Conservation (phyloP, 2,888 invertebrate species). For the Tholera decimalis region DNA sequence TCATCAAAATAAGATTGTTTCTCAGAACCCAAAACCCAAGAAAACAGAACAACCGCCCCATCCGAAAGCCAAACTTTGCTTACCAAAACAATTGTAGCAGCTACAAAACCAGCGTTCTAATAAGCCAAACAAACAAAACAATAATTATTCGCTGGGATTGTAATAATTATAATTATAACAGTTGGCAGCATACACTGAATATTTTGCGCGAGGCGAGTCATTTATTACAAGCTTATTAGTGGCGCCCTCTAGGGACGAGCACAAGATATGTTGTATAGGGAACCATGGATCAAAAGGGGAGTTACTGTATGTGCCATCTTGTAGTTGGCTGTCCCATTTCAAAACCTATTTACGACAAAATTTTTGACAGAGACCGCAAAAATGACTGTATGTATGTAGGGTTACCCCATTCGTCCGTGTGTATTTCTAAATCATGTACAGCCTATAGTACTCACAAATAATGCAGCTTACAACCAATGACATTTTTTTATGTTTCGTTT, state of each 20-base stretch:
- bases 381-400: too few relatives aligned
- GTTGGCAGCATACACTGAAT: constrained; percentile 63
- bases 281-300: constrained; percentile 42
- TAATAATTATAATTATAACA: constrained; percentile 57
- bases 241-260: constrained; percentile 67
- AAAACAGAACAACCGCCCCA: neutral
- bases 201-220: constrained; percentile 74
- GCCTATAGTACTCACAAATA: too few relatives aligned
- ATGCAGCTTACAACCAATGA: too few relatives aligned
- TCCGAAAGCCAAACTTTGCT: neutral
- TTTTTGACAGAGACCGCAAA: too few relatives aligned
- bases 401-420: too few relatives aligned
- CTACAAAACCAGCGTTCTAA: constrained; percentile 25
- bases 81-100: constrained; percentile 1
- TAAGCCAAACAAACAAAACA: constrained; percentile 44
- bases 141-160: constrained; percentile 48
- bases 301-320: constrained; percentile 34
- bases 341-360: too few relatives aligned
- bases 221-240: constrained; percentile 84
- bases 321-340: too few relatives aligned
- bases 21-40: neutral
- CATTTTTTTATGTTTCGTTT: too few relatives aligned
- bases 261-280: constrained; percentile 74
- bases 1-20: neutral
- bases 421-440: too few relatives aligned